phyloP scores from a whole-genome alignment of 2,797 vertebrate genomes.

The Muraenolepis orangiensis region DNA sequence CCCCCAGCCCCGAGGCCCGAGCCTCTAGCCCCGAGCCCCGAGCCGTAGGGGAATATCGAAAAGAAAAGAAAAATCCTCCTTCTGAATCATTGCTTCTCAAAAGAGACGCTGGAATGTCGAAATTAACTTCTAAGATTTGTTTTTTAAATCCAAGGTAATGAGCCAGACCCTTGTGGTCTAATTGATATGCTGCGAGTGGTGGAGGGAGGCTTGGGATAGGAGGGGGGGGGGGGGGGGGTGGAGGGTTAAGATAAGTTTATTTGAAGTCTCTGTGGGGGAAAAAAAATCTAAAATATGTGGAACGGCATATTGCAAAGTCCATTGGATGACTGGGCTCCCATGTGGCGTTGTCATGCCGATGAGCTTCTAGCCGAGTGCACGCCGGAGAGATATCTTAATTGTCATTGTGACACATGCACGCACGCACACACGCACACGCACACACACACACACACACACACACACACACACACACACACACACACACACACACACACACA shows the following conservation, averaged over 20 bases:
- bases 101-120: conserved; percentile 34
- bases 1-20: too few relatives aligned
- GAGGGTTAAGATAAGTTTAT: conserved; percentile 56
- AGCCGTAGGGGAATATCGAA: not conserved
- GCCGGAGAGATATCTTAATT: conserved; percentile 58
- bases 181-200: conserved; percentile 48
- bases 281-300: conserved; percentile 48
- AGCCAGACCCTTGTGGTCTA: conserved; percentile 45
- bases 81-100: conserved; percentile 33
- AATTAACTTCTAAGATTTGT: conserved; percentile 45
- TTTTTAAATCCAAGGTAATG: conserved; percentile 43
- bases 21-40: too few relatives aligned
- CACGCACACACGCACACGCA: not conserved
- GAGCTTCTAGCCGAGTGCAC: conserved; percentile 32
- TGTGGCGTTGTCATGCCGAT: conserved; percentile 35
- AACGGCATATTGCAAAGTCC: conserved; percentile 44
- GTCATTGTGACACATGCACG: conserved; percentile 21
- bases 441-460: conserved; percentile 17
- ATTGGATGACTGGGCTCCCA: conserved; percentile 45
- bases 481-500: conserved; percentile 1
- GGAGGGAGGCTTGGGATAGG: conserved; percentile 36
- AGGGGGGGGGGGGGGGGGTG: too few relatives aligned
- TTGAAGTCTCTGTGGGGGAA: conserved; percentile 52
- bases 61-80: not conserved
- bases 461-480: conserved; percentile 14